These are phyloP conservation scores for Clarias macrocephalus DNA, from an alignment of 2,113 vertebrate genomes.

Conservation along the genomic window DNA sequence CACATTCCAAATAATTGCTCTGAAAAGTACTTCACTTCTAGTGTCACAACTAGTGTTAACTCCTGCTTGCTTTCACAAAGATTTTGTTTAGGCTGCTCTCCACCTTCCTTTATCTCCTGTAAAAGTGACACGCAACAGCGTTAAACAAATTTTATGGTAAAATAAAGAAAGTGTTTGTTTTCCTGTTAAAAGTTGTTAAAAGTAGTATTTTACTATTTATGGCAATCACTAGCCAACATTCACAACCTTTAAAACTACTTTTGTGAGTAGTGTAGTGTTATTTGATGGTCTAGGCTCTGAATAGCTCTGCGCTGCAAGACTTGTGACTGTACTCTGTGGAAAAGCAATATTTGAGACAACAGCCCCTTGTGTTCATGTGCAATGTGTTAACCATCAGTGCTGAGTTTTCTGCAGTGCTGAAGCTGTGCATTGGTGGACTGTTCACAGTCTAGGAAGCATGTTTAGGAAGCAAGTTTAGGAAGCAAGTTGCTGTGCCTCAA, in stretches of 20 bases:
- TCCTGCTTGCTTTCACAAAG: background rate
- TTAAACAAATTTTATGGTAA: background rate
- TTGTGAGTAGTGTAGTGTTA: background rate
- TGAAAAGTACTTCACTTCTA: background rate
- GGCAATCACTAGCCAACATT: background rate
- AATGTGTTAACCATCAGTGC: background rate
- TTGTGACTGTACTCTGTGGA: background rate
- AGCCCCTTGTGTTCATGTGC: background rate
- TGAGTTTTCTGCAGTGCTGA: background rate
- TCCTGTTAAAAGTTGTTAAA: background rate
- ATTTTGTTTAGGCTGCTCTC: background rate
- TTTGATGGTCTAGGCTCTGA: background rate
- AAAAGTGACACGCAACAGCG: background rate
- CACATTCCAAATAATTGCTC: background rate
- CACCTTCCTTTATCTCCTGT: background rate
- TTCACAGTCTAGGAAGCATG: too few species aligned
- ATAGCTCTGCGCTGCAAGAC: background rate
- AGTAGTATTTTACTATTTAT: background rate
- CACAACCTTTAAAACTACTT: background rate
- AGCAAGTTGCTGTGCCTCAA: background rate
- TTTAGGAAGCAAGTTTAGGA: too few species aligned
- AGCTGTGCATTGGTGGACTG: background rate
- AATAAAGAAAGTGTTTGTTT: background rate
- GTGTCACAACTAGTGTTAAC: background rate
- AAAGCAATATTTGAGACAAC: background rate